These are phyloP conservation scores for Pseudopleuronectes americanus DNA, from an alignment of 2,797 vertebrate genomes.

Conservation along the genomic window DNA sequence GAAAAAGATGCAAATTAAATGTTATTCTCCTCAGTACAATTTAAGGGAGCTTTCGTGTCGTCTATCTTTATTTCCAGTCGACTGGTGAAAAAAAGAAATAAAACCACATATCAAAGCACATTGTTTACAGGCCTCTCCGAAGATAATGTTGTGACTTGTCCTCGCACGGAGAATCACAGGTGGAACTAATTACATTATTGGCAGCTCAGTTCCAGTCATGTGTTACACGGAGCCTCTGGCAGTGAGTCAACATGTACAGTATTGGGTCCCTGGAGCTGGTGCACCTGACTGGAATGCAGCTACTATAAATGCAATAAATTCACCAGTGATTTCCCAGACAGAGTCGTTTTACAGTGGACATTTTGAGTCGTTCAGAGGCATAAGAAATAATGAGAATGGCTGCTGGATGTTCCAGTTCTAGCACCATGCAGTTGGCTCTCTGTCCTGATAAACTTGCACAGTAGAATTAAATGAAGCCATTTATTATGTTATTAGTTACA, in stretches of 20 bases:
- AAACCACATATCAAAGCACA: not conserved
- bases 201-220: constrained; percentile 11
- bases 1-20: too few species aligned
- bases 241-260: constrained; percentile 22
- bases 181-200: too few species aligned
- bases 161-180: constrained; percentile 15
- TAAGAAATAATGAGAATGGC: too few species aligned
- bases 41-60: too few species aligned
- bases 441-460: not conserved
- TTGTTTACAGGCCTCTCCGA: not conserved
- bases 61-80: too few species aligned
- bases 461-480: constrained; percentile 1
- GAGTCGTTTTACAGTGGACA: too few species aligned
- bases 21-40: too few species aligned
- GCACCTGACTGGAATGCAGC: not conserved
- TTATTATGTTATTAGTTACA: constrained; percentile 28
- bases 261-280: constrained; percentile 13
- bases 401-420: not conserved
- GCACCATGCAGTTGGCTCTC: constrained; percentile 9
- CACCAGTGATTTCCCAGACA: constrained; percentile 25
- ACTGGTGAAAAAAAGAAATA: not conserved
- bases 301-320: constrained; percentile 46
- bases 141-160: constrained; percentile 17
- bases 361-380: too few species aligned
- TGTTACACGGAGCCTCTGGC: constrained; percentile 11